Base-by-base conservation (phyloP, 2,888 invertebrate genomes). In the Drosophila mimica region DNA sequence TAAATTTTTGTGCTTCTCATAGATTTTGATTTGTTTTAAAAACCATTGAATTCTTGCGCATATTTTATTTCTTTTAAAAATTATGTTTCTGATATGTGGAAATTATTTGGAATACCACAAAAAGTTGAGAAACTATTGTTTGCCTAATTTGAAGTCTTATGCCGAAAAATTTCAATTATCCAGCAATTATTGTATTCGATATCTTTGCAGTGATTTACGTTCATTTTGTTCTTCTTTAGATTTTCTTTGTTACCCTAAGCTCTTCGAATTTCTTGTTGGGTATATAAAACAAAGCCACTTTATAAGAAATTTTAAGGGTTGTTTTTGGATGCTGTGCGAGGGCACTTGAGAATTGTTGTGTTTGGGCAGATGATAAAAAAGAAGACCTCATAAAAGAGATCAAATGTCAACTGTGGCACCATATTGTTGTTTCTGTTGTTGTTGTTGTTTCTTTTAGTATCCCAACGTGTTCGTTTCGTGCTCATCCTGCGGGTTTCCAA, bases 361-460 rank as follows among this genome's bases (percentile, higher is more conserved):
- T 46, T 11, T 51, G 49, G n/a, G 60, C 62, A 59, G 65, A 59
- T 78, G 70, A 78, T 74, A 74, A 74, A 66, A 38, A 70, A 38
- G 70, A 70, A 81, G 84, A 89, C 75, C 87, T 83, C 87, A 88
- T 85, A 88, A 85, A 85, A 79, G 84, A 89, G 85, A 85, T 85
- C 85, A 85, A 85, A 85, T 85, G 85, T 85, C 85, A 85, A 85
- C 80, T 65, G 72, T 20, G 46, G 57, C 85, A 78, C 72, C 82
- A 79, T 77, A 74, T 78, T 81, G 1, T 69, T 71, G 53, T n/a
- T n/a, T n/a, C n/a, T n/a, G n/a, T 49, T 79, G 59, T 51, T 63
- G 38, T 43, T 59, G 36, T 61, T 49, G 25, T 49, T 60, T 20
- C 51, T 68, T 73, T 38, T 20, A 8, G 46, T n/a, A 40, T n/a